Evolutionary conservation across 2,888 invertebrate genomes (phyloP), one percentile per base, ranked within the genome.

Genomic region (Melipona beecheii): DNA sequence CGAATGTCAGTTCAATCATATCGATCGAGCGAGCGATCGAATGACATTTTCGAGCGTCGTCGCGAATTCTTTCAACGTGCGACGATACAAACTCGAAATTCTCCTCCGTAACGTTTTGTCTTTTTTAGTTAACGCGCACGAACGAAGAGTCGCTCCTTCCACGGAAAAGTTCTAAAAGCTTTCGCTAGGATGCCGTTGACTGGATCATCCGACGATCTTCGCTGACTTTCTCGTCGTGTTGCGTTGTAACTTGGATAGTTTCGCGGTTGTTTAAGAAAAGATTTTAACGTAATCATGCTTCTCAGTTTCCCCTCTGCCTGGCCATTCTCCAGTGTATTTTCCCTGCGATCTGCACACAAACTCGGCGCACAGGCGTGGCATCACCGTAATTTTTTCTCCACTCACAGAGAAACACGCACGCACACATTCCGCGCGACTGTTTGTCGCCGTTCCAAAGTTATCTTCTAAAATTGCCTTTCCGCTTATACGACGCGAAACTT

Each of bases 211-310:
- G 11, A 58, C 58, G 43, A 78, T 60, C 50, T 58, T 24, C 19
- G 31, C 49, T 52, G n/a, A 27, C 13, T 43, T 43, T 49, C 21
- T 62, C 24, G 21, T 58, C 43, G 49, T 17, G 15, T 24, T 11
- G 6, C 17, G n/a, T 62, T 62, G 54, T 62, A 79, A 79, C 69
- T 79, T 50, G 17, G 4, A 24, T 64, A 71, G 70, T 76, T 58
- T 76, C 36, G 43, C 54, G 87, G 86, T 90, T 91, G 91, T 92
- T 92, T 88, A 91, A 91, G 89, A 87, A 86, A 91, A 90, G 88
- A 88, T 90, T 90, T 92, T 89, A 91, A 89, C 90, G 87, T 87
- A 89, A 91, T 89, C 89, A 68, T 71, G 76, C 31, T 36, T 68
- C 62, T 13, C 17, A 62, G 52, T 65, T 60, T 73, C 56, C 15